Conservation (phyloP, 1,140 invertebrate species). For the Argopecten irradians region DNA sequence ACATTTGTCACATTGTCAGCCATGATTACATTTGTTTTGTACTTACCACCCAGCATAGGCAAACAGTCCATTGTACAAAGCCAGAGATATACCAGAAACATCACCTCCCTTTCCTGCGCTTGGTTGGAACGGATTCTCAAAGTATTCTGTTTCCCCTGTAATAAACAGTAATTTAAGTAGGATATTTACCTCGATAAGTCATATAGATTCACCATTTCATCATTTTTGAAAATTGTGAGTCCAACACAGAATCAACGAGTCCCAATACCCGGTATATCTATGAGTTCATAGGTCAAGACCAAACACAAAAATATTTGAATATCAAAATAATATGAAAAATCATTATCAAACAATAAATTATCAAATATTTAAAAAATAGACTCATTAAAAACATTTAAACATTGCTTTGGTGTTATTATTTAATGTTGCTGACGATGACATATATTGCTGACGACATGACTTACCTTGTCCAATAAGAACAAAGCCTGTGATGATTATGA, state of each 20-base stretch:
- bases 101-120: slow-evolving; percentile 81
- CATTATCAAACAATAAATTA: no score
- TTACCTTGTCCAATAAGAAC: slow-evolving; percentile 88
- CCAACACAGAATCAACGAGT: no score
- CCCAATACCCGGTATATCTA: no score
- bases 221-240: no score
- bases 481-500: slow-evolving; percentile 94
- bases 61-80: slow-evolving; percentile 99
- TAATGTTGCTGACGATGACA: background rate
- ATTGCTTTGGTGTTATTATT: background rate
- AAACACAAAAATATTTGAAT: no score
- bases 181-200: background rate
- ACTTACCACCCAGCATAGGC: slow-evolving; percentile 94
- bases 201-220: no score
- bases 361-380: no score
- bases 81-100: slow-evolving; percentile 93
- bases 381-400: no score
- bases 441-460: slow-evolving; percentile 36
- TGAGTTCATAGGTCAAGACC: no score
- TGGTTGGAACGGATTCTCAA: slow-evolving; percentile 86
- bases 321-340: no score
- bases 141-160: slow-evolving; percentile 78
- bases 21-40: no score
- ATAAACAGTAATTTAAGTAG: slow-evolving; percentile 32
- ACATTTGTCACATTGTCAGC: no score